Conservation (phyloP, 2,888 invertebrate species). For the Diploptera punctata region DNA sequence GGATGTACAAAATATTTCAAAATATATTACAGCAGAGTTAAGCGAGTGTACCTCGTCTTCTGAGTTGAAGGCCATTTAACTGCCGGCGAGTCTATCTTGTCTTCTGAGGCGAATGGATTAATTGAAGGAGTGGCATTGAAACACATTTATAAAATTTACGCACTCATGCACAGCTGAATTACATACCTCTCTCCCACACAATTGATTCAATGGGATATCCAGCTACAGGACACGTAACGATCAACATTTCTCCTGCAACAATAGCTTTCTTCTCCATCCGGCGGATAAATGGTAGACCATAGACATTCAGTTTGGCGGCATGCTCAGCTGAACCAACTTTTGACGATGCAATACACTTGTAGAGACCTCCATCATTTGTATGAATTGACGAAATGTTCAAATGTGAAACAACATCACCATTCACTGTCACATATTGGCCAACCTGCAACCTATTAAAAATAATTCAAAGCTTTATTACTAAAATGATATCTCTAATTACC, state of each 20-base stretch:
- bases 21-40: no score
- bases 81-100: no score
- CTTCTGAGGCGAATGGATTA: no score
- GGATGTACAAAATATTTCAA: no score
- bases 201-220: slow-evolving; percentile 94
- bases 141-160: not conserved
- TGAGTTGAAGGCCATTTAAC: no score
- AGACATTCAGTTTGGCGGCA: slow-evolving; percentile 85
- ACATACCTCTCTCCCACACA: slow-evolving; percentile 90
- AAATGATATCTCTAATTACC: no score
- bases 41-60: no score
- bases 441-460: slow-evolving; percentile 50
- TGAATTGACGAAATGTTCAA: slow-evolving; percentile 88
- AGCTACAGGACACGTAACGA: slow-evolving; percentile 92
- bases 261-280: slow-evolving; percentile 94
- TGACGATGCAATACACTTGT: slow-evolving; percentile 78
- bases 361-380: slow-evolving; percentile 91
- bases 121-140: no score
- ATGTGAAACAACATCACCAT: slow-evolving; percentile 85
- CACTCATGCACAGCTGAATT: no score
- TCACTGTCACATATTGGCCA: slow-evolving; percentile 53
- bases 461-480: not conserved
- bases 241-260: slow-evolving; percentile 87
- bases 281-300: slow-evolving; percentile 87
- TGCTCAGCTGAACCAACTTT: slow-evolving; percentile 87